These are phyloP conservation scores for Rhadinocentrus ornatus DNA, from an alignment of 2,797 vertebrate species.

Conservation along the genomic window DNA sequence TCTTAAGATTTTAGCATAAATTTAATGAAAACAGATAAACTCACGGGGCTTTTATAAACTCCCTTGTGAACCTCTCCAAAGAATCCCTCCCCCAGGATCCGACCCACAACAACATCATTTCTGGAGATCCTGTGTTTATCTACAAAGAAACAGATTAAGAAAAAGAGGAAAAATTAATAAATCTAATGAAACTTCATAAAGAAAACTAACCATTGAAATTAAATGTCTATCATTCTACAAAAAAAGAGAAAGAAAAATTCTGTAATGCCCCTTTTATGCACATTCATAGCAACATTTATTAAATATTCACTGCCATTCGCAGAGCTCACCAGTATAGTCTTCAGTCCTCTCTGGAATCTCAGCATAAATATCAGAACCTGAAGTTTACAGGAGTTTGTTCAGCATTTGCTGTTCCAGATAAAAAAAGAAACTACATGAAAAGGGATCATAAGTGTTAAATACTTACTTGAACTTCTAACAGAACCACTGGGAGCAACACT, in stretches of 20 bases:
- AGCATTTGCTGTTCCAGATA: not conserved
- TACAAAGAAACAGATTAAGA: constrained; percentile 47
- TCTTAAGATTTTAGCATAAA: not conserved
- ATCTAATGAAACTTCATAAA: not conserved
- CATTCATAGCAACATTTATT: not conserved
- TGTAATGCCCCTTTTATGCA: not conserved
- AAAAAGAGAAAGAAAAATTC: too few relatives aligned
- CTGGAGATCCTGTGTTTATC: constrained; percentile 80
- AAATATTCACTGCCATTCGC: not conserved
- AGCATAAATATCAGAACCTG: constrained; percentile 91
- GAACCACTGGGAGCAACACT: not conserved
- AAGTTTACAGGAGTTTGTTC: not conserved
- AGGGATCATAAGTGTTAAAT: not conserved
- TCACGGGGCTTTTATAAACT: constrained; percentile 88
- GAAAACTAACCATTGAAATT: not conserved
- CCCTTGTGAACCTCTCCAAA: constrained; percentile 94
- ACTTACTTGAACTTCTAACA: constrained; percentile 20
- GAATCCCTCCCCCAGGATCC: constrained; percentile 93
- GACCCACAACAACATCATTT: constrained; percentile 84
- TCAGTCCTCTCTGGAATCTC: constrained; percentile 85
- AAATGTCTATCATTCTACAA: too few relatives aligned
- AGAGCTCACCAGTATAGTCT: constrained; percentile 57
- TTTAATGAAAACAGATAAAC: constrained; percentile 34
- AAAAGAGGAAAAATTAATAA: not conserved
- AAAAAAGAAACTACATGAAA: not conserved